Conservation (phyloP, 2,113 vertebrate genomes). For the Rhineura floridana region DNA sequence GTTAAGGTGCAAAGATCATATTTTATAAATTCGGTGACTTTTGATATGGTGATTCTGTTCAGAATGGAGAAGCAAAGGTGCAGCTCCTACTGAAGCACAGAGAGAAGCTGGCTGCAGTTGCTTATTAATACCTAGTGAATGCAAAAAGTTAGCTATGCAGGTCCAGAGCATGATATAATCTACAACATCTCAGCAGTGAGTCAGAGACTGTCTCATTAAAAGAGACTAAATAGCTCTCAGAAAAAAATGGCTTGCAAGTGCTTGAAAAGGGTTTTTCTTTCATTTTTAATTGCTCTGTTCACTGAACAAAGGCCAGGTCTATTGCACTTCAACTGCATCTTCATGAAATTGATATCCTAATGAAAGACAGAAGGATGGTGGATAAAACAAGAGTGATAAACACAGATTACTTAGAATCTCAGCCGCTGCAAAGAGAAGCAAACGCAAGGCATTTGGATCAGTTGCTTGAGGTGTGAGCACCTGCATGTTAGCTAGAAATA, state of each 20-base stretch:
- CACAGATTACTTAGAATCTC: neutral
- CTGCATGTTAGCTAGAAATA: neutral
- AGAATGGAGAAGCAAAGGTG: constrained; percentile 11
- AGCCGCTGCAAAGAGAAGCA: neutral
- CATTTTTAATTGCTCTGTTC: constrained; percentile 30
- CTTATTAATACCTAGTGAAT: constrained; percentile 20
- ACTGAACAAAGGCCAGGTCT: constrained; percentile 2
- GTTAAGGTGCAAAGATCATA: neutral
- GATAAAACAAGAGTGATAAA: neutral
- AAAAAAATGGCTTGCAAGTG: constrained; percentile 17
- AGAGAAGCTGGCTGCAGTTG: constrained; percentile 9
- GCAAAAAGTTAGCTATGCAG: constrained; percentile 46
- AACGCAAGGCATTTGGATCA: neutral
- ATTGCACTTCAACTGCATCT: constrained; percentile 19
- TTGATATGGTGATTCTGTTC: neutral
- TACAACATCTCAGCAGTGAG: constrained; percentile 58
- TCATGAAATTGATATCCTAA: constrained; percentile 10
- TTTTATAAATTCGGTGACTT: neutral
- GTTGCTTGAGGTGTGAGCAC: neutral
- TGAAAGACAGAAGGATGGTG: constrained; percentile 21
- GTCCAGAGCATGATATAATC: constrained; percentile 46
- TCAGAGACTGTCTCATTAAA: constrained; percentile 47
- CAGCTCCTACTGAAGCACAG: neutral
- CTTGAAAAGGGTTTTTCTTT: constrained; percentile 48
- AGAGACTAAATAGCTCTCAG: constrained; percentile 49